Percentiles rank a stretch among this genome's conserved stretches.
phyloP scores from a whole-genome alignment of 2,888 invertebrate genomes.

The Phortica okadai region DNA sequence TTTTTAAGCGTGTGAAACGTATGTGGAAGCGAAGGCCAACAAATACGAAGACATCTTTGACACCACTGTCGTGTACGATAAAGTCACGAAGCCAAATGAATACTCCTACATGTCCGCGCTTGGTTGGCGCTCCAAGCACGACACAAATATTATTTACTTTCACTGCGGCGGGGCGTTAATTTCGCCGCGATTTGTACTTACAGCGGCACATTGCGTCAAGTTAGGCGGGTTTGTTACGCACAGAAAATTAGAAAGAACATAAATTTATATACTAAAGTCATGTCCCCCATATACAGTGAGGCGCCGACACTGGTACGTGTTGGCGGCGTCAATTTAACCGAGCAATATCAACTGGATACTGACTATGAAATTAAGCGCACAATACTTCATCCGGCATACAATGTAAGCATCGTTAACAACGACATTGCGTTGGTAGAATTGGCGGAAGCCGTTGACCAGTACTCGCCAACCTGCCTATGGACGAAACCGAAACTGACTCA shows the following conservation, averaged over 20 bases:
- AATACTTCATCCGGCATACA: constrained; percentile 47
- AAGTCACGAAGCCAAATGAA: constrained; percentile 42
- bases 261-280: neutral
- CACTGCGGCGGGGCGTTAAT: constrained; percentile 55
- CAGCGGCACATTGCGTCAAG: constrained; percentile 55
- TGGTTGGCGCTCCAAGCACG: constrained; percentile 48
- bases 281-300: constrained; percentile 32
- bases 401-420: constrained; percentile 43
- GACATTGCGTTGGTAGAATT: constrained; percentile 56
- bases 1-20: neutral
- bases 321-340: constrained; percentile 50
- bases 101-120: constrained; percentile 57
- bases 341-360: constrained; percentile 18
- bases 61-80: constrained; percentile 40
- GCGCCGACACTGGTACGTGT: constrained; percentile 44
- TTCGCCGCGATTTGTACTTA: constrained; percentile 50
- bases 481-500: constrained; percentile 41
- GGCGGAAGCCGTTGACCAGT: constrained; percentile 25
- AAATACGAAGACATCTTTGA: constrained; percentile 27
- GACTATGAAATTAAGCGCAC: constrained; percentile 44
- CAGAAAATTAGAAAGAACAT: too few relatives aligned
- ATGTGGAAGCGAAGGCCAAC: too few relatives aligned
- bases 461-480: constrained; percentile 24
- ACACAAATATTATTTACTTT: constrained; percentile 40
- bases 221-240: constrained; percentile 50